Percentiles rank a stretch among this genome's conserved stretches.
Evolutionary conservation across 2,888 invertebrate genomes (phyloP).

Genomic region (Arctia plantaginis): DNA sequence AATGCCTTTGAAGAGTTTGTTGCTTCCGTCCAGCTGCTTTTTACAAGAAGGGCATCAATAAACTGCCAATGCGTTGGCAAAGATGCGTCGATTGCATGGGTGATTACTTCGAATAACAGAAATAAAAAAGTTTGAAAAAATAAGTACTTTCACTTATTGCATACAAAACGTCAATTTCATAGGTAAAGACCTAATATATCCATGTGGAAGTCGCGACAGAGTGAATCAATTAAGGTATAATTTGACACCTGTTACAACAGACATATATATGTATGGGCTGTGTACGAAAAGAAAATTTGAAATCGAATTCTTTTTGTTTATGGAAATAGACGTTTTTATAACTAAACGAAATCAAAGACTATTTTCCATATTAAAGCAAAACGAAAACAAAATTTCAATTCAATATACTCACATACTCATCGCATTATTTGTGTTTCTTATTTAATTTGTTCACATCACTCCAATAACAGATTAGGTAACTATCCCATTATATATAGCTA

Average conservation of each 20-base stretch:
- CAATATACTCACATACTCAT: background rate
- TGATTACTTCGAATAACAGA: too few species aligned
- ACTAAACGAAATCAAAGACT: background rate
- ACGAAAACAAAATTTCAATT: background rate
- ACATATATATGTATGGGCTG: constrained; percentile 6
- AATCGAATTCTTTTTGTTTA: constrained; percentile 11
- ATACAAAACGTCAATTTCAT: too few species aligned
- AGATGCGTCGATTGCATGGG: too few species aligned
- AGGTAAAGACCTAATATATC: too few species aligned
- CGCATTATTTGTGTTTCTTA: background rate
- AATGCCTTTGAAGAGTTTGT: too few species aligned
- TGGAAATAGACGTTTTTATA: constrained; percentile 1
- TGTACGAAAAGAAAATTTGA: background rate
- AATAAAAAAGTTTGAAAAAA: too few species aligned
- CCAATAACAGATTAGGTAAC: too few species aligned
- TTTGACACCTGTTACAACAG: constrained; percentile 16
- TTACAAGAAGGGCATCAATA: too few species aligned
- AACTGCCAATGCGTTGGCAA: too few species aligned
- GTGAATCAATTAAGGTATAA: constrained; percentile 31
- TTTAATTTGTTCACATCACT: background rate
- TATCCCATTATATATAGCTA: background rate
- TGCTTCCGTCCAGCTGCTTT: too few species aligned
- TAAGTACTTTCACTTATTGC: too few species aligned
- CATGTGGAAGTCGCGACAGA: too few species aligned
- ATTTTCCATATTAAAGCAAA: background rate